Base-by-base conservation (phyloP, 2,888 invertebrate species). In the Heliconius sara region DNA sequence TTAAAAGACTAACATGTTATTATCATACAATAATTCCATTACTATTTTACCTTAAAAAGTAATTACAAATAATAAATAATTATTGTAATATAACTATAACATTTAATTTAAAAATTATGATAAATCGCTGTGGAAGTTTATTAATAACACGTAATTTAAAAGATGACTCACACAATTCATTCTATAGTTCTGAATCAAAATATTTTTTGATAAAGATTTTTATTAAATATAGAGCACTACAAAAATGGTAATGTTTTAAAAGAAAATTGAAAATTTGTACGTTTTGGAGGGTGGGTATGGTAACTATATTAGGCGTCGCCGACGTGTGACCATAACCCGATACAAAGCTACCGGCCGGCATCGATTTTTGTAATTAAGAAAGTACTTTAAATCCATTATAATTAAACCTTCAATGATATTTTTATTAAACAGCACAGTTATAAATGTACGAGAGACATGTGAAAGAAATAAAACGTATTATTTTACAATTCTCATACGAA, bases 401-500 rank as follows among this genome's bases (percentile, higher is more conserved):
- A 34, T 25, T 16, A 25, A 34, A 68, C 13, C 43, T 30, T 0
- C 16, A n/a, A 75, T 57, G 12, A 63, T 25, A 52, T 52, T 39
- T 25, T n/a, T 27, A 12, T 22, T 43, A 13, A 27, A 78, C 52
- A 16, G 16, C 39, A 13, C 12, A 22, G 22, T 16, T 39, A 52
- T 12, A 25, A 39, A n/a, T 19, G 63, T n/a, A 57, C 19, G 22
- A 63, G 39, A 27, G 0, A 19, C 25, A 47, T 13, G 9, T 30
- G 10, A 27, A 30, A 22, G 22, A 22, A 39, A 63, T 71, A 60
- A 30, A 67, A 43, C n/a, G 13, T 70, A 27, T n/a, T 67, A 79
- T 47, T 72, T 52, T 60, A 25, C 27, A 52, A 86, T 89, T 91
- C 88, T 85, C 87, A 88, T 90, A 86, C 83, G 88, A 91, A 90